Base-by-base conservation (phyloP, 1,140 invertebrate species). In the Cyrtorhinus lividipennis region DNA sequence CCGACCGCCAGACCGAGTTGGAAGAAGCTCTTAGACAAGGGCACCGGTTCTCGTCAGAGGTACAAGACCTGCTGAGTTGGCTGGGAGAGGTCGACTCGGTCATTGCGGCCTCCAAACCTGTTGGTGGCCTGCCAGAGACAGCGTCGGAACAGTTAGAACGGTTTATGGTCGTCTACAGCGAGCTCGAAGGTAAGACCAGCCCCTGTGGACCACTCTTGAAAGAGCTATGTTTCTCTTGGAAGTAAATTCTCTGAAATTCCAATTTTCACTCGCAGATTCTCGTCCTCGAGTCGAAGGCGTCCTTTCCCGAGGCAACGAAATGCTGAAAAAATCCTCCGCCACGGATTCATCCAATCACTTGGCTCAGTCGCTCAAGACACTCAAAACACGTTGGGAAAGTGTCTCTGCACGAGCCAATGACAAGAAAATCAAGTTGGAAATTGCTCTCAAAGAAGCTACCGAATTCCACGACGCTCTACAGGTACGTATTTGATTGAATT, bases 381-480 rank as follows among this genome's bases (percentile, higher is more conserved):
- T 98, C 56, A 92, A 93, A 71, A 87, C 92, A 67, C 80, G 90
- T 65, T 98, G 94, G 93, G 93, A 97, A 69, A 85, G 83, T 72
- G 83, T 95, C 38, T 84, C 86, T 23, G 83, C 85, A 8, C 81
- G 92, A 56, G 93, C 94, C 0, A 92, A 87, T 64, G 94, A 98
- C 69, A 95, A 96, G 74, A 98, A 96, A 78, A 96, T 95, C 71
- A 98, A 98, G 76, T 75, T 99, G 18, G 93, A 98, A 75, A 96
- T 97, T 69, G 96, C 96, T 0, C 77, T 97, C 13, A 92, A 92
- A 69, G 93, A 98, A 77, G 95, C 96, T 0, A 92, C 87, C 0
- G 92, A 94, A 70, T 97, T 97, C 83, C 92, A 97, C 73, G 88
- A 92, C 67, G 89, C 92, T 0, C 76, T 96, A 2, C 87, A 90